Base-by-base conservation (phyloP, 2,113 vertebrate genomes). In the Lagopus muta region DNA sequence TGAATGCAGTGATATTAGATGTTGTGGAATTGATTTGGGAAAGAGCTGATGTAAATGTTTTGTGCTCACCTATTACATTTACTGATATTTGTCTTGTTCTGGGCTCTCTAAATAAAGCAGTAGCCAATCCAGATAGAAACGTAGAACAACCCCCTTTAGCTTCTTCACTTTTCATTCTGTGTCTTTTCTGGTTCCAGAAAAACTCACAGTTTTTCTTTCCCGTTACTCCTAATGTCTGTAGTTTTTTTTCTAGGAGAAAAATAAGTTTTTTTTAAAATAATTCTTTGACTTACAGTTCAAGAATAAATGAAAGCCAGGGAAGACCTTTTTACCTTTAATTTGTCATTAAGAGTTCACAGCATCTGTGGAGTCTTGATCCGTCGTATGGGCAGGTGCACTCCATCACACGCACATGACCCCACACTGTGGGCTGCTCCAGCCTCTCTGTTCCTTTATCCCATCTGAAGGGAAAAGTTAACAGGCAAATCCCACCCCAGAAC, bases 391-490 rank as follows among this genome's bases (percentile, higher is more conserved):
- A 40, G 25, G 7, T 79, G 67, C 14, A 32, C 84, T 90, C 36
- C 50, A 20, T 11, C 18, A 4, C 55, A 20, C 21, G 8, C 36
- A 4, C 20, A 45, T 24, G 19, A 50, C 13, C n/a, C 58, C 1
- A 1, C 36, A 20, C n/a, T 36, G 9, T 0, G 1, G 2, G 1
- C 30, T 76, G 38, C 52, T 17, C 17, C 5, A 7, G 42, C 13
- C 47, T 71, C 28, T 9, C 1, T 58, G 7, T 8, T 5, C 66
- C 8, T 75, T 0, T 1, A 8, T 78, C 90, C 17, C 34, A 84
- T 71, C 45, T 43, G 50, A 18, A 27, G 24, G 61, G 57, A 78
- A 78, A 28, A 78, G 38, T 38, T 38, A 38, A 38, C 25, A 57
- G 42, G 20, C 25, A 89, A 50, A 60, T 27, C 9, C 28, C 17